These are phyloP conservation scores for Ahaetulla prasina DNA, from an alignment of 2,113 vertebrate genomes.

Conservation along the genomic window DNA sequence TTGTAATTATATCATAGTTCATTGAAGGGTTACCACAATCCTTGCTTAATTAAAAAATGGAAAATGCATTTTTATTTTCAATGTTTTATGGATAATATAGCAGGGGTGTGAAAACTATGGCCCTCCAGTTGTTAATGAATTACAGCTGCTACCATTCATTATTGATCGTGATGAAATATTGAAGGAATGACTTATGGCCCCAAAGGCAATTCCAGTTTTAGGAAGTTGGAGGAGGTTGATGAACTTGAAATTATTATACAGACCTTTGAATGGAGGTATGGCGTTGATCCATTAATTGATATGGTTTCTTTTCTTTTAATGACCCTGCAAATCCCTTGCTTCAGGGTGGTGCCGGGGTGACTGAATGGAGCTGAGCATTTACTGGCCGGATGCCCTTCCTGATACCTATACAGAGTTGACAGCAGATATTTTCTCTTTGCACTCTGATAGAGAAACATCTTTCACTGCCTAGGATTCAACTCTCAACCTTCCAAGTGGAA, in stretches of 20 bases:
- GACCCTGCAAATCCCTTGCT: background rate
- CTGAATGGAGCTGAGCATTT: background rate
- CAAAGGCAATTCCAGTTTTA: background rate
- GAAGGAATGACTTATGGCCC: background rate
- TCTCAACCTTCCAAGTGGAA: background rate
- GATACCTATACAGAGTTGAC: background rate
- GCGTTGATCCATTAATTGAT: background rate
- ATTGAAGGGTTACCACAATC: background rate
- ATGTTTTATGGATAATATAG: background rate
- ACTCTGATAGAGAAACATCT: background rate
- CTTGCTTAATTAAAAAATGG: constrained; percentile 5
- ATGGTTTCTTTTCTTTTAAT: background rate
- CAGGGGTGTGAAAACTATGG: background rate
- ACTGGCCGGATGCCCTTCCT: background rate
- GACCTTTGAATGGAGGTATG: background rate
- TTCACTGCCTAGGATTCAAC: background rate
- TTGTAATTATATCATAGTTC: background rate
- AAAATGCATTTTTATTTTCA: background rate
- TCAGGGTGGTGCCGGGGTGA: background rate
- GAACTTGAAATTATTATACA: background rate
- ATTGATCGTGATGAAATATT: background rate
- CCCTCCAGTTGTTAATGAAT: background rate
- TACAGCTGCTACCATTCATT: background rate
- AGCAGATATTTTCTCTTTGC: background rate
- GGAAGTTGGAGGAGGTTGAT: background rate